Percentiles rank a stretch among this genome's conserved stretches.
Evolutionary conservation across 2,797 vertebrate genomes (phyloP).

Genomic region (Otus scops): DNA sequence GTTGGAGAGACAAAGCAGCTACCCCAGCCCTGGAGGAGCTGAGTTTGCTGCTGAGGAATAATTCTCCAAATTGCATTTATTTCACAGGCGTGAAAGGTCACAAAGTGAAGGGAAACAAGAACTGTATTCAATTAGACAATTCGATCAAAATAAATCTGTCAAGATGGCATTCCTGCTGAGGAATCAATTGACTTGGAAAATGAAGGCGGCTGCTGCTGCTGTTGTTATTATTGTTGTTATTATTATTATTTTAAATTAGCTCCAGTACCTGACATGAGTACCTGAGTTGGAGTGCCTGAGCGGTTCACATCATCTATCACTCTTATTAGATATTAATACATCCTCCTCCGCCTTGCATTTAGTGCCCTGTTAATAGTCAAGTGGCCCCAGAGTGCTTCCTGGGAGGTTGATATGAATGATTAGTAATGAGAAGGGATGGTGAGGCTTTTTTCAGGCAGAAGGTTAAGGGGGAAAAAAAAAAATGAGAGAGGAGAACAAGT

Average conservation of each 20-base stretch:
- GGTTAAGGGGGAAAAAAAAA: not conserved
- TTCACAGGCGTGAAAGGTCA: conserved; percentile 69
- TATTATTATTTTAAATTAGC: conserved; percentile 64
- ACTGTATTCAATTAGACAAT: conserved; percentile 73
- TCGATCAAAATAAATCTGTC: conserved; percentile 77
- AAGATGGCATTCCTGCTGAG: conserved; percentile 70
- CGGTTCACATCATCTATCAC: conserved; percentile 46
- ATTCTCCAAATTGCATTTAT: conserved; percentile 74
- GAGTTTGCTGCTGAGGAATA: conserved; percentile 67
- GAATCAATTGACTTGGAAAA: conserved; percentile 65
- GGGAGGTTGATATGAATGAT: conserved; percentile 15
- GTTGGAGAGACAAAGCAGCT: not conserved
- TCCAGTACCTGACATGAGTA: conserved; percentile 20
- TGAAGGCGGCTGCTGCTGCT: conserved; percentile 53
- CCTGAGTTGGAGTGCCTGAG: conserved; percentile 21
- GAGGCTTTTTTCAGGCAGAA: not conserved
- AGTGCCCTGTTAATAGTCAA: conserved; percentile 55
- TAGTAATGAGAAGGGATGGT: not conserved
- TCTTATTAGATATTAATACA: conserved; percentile 59
- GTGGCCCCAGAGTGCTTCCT: conserved; percentile 46
- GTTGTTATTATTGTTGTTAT: conserved; percentile 52
- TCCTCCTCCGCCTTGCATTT: not conserved
- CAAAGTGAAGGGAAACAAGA: conserved; percentile 67
- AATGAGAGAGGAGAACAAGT: not conserved
- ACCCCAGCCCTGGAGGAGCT: conserved; percentile 35